Percentiles rank a stretch among this genome's conserved stretches.
Evolutionary conservation across 2,113 vertebrate genomes (phyloP).

Genomic region (Tyrannus savana): DNA sequence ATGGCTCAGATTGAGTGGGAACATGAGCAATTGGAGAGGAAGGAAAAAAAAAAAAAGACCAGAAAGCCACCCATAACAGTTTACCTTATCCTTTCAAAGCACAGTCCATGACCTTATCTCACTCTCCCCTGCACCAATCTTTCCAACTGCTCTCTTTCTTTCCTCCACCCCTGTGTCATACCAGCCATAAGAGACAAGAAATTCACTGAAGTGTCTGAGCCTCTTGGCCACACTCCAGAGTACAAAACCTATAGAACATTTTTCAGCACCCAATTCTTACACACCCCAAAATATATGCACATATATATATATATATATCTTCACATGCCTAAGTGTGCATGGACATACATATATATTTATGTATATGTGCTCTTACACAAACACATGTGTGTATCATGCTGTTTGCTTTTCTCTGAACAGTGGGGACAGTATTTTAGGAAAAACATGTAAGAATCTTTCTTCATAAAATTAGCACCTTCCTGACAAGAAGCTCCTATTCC

Average conservation of each 20-base stretch:
- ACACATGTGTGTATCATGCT: fast-evolving
- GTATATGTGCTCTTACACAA: not conserved
- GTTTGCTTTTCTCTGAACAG: not conserved
- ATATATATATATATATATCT: not conserved
- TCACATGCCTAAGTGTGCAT: not conserved
- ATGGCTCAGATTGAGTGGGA: not conserved
- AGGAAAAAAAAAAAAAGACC: not conserved
- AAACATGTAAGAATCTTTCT: not conserved
- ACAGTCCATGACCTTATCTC: not conserved
- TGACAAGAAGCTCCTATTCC: not conserved
- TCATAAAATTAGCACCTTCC: not conserved
- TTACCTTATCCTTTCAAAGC: not conserved
- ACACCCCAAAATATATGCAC: not conserved
- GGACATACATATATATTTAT: not conserved
- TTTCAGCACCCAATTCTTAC: not conserved
- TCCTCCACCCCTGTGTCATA: not conserved
- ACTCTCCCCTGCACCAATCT: not conserved
- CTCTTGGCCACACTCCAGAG: not conserved
- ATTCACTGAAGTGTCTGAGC: not conserved
- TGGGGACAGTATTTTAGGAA: not conserved
- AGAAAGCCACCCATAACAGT: not conserved
- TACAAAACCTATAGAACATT: not conserved
- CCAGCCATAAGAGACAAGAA: not conserved
- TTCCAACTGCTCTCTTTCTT: not conserved
- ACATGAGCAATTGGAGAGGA: not conserved